Base-by-base conservation (phyloP, 2,888 invertebrate genomes). In the Tipula lateralis region DNA sequence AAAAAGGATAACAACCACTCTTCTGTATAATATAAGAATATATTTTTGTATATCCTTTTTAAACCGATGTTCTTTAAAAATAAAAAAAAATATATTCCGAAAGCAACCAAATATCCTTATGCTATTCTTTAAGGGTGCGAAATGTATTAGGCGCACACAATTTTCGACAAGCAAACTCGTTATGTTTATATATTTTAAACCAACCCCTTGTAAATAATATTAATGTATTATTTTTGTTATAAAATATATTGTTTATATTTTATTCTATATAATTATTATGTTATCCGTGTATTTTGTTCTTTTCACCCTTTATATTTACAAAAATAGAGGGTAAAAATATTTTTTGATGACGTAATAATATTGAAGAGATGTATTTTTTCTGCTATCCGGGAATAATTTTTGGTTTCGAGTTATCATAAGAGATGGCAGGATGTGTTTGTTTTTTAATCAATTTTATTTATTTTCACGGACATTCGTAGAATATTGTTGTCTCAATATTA, bases 121-220 rank as follows among this genome's bases (percentile, higher is more conserved):
- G 19, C 30, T 87, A 86, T 86, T 87, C 87, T 87, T 87, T 87
- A 87, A 87, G 87, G 87, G 86, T 87, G 85, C 86, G 86, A 86
- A 87, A 85, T 32, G 7, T 34, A 85, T 84, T 85, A 84, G 87
- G 87, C 85, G 81, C 83, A 9, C 87, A 87, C 86, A 84, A 84
- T 13, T 66, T 30, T 16, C 1, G 13, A 13, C n/a, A 7, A 9
- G 6, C n/a, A 82, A 82, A 82, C 4, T 16, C 7, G 30, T 30
- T 16, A 30, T 13, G 16, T 82, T 82, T 82, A n/a, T 30, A 5
- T 16, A 29, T 30, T 82, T 82, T 30, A 29, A 29, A 30, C 7
- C 29, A 82, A 82, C 82, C 82, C 82, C 82, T 30, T n/a, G n/a
- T n/a, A n/a, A n/a, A 82, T 30, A 7, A 16, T 1, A 30, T 30